Conservation (phyloP, 2,797 vertebrate genomes). For the Carapus acus region DNA sequence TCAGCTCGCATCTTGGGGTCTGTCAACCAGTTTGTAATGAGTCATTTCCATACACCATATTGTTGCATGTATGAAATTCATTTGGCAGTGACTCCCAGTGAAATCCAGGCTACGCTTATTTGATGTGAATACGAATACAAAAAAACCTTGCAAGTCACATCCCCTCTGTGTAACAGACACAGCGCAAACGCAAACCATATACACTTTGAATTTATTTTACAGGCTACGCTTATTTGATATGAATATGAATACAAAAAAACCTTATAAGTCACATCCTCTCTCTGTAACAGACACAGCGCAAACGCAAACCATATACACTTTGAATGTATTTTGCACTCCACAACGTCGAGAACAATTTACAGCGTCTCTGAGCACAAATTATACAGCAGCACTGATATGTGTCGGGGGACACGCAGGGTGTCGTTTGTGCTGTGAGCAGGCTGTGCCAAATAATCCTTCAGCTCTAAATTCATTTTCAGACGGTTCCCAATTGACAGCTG, state of each 20-base stretch:
- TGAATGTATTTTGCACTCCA: background rate
- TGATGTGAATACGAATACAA: no score
- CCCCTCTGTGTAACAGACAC: no score
- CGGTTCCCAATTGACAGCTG: slow-evolving; percentile 15
- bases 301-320: background rate
- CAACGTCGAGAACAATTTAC: no score
- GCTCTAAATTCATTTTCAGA: slow-evolving; percentile 3
- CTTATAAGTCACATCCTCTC: no score
- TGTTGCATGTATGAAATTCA: slow-evolving; percentile 43
- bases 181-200: background rate
- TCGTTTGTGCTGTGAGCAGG: slow-evolving; percentile 1
- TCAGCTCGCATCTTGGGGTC: slow-evolving; percentile 5
- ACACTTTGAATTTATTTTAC: background rate
- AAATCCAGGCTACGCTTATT: slow-evolving; percentile 10
- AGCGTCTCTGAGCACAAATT: no score
- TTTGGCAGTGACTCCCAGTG: slow-evolving; percentile 23
- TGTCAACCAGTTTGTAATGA: slow-evolving; percentile 26
- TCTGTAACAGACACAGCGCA: no score
- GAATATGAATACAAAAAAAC: no score
- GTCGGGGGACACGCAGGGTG: background rate
- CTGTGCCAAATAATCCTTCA: slow-evolving; percentile 3
- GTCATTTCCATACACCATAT: slow-evolving; percentile 47
- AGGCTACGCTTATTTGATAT: background rate
- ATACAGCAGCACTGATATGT: background rate
- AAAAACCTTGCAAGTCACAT: no score